Evolutionary conservation across 2,113 vertebrate genomes (phyloP).

Genomic region (Alces alces): DNA sequence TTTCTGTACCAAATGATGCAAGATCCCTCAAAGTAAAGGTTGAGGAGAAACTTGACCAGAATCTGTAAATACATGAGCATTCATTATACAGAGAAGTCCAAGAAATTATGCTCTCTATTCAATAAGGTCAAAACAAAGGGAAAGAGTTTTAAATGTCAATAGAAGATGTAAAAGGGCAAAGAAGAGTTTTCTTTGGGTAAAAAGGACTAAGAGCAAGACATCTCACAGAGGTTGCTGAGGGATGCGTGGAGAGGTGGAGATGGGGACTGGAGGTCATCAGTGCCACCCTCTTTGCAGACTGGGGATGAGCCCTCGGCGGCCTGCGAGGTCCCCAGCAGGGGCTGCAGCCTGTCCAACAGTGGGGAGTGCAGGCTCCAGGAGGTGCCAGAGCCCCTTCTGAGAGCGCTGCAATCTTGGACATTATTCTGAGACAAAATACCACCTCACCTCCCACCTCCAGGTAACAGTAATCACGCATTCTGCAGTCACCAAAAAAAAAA

Average conservation of each 20-base stretch:
- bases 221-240: not conserved
- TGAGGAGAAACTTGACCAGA: slow-evolving; percentile 35
- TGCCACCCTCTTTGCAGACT: not conserved
- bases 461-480: accelerated
- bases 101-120: slow-evolving; percentile 45
- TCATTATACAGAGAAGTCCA: slow-evolving; percentile 34
- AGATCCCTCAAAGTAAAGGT: slow-evolving; percentile 37
- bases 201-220: slow-evolving; percentile 14
- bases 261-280: not conserved
- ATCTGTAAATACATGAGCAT: slow-evolving; percentile 42
- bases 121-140: slow-evolving; percentile 55
- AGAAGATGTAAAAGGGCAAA: slow-evolving; percentile 45
- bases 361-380: not conserved
- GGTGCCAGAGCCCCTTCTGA: not conserved
- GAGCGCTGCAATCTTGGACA: not conserved
- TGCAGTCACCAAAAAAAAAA: not conserved
- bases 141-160: slow-evolving; percentile 59
- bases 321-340: too few species aligned
- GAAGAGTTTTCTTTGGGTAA: slow-evolving; percentile 13
- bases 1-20: not conserved
- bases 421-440: not conserved
- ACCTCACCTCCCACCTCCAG: not conserved
- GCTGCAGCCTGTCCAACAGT: accelerated
- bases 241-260: accelerated
- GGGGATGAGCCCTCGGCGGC: too few species aligned